A percentile compares a stretch with the other conserved stretches of the same genome.
Evolutionary conservation across 2,888 invertebrate species (phyloP).

Genomic region (Mesorhabditis spiculigera): DNA sequence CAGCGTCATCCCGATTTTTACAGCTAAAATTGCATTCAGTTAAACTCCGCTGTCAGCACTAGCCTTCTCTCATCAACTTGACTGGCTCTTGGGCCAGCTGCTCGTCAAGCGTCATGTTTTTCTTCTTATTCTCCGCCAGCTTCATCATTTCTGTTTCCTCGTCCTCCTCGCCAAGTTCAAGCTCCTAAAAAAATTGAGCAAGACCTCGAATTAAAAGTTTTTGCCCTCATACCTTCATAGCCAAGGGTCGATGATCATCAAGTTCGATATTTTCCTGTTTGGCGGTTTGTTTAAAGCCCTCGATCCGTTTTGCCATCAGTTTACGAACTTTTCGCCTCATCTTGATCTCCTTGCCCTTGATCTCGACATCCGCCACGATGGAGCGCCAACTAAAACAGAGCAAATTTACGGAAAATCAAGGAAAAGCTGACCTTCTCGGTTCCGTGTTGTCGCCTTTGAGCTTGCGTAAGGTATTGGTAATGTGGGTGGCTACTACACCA

Average conservation of each 20-base stretch:
- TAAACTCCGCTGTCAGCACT: neutral
- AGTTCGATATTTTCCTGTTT: slow-evolving; percentile 3
- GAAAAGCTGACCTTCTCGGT: neutral
- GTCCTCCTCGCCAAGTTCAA: slow-evolving; percentile 17
- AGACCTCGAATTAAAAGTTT: neutral
- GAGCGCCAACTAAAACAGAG: neutral
- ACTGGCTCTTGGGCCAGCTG: slow-evolving; percentile 19
- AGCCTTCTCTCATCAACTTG: slow-evolving; percentile 20
- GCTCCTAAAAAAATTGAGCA: neutral
- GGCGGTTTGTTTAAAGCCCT: neutral
- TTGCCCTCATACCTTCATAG: neutral
- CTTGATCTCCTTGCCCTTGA: neutral
- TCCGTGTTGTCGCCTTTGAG: neutral
- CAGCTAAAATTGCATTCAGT: slow-evolving; percentile 12
- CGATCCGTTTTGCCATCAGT: neutral
- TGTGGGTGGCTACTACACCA: neutral
- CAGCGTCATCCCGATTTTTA: slow-evolving; percentile 26
- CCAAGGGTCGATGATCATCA: neutral
- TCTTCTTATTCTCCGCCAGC: slow-evolving; percentile 15
- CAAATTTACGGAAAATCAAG: neutral
- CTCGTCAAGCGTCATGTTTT: slow-evolving; percentile 21
- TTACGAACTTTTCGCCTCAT: neutral
- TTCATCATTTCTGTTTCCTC: slow-evolving; percentile 18
- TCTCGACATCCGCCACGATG: neutral
- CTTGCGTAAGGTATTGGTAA: neutral